A percentile compares a stretch with the other conserved stretches of the same genome.
phyloP scores from a whole-genome alignment of 2,797 vertebrate species.

The Tapera naevia region DNA sequence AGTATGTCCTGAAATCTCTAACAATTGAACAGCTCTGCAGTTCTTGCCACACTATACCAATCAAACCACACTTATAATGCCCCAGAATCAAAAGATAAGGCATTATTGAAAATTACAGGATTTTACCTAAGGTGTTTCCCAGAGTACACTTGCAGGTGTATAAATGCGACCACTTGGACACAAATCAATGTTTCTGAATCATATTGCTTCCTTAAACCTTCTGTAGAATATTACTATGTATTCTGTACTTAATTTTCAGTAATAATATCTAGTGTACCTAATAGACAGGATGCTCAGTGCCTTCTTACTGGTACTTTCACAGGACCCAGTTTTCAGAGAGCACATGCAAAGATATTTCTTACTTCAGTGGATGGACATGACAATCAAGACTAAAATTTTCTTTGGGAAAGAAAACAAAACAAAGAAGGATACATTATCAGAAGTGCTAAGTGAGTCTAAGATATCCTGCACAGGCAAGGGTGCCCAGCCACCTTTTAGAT shows the following conservation, averaged over 20 bases:
- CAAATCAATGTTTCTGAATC: neutral
- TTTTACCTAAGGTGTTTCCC: neutral
- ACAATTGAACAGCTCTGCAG: neutral
- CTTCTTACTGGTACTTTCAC: neutral
- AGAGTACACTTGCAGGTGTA: neutral
- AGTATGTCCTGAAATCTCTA: neutral
- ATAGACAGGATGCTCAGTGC: neutral
- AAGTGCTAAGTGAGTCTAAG: neutral
- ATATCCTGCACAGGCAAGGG: neutral
- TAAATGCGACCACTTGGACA: neutral
- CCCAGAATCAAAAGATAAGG: neutral
- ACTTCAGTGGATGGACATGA: neutral
- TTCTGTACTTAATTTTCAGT: neutral
- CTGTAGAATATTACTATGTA: neutral
- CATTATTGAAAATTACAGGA: neutral
- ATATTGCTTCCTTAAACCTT: neutral
- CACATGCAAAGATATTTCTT: neutral
- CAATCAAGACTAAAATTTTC: neutral
- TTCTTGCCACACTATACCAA: neutral
- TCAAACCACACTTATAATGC: neutral
- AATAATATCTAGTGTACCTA: neutral
- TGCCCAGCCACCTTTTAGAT: neutral
- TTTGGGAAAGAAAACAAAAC: neutral
- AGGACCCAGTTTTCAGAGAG: neutral
- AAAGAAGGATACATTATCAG: neutral